Evolutionary conservation across 2,797 vertebrate species (phyloP).

Genomic region (Okamejei kenojei): DNA sequence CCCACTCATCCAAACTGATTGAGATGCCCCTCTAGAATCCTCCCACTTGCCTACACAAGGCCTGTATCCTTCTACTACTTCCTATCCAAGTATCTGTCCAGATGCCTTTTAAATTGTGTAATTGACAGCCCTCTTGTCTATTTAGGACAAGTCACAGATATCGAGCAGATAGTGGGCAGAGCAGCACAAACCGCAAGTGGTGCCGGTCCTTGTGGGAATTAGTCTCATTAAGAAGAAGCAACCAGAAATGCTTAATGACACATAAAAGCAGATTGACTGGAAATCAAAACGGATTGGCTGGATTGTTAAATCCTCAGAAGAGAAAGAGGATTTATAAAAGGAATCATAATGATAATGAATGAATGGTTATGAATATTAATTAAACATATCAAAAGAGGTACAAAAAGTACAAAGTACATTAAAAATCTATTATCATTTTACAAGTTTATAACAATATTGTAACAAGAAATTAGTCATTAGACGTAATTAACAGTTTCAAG

Average conservation of each 20-base stretch:
- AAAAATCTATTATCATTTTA: not conserved
- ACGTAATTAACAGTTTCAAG: not conserved
- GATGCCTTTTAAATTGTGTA: no score
- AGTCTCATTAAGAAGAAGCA: not conserved
- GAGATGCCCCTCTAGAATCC: no score
- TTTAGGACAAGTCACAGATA: not conserved
- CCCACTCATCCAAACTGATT: no score
- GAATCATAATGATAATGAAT: not conserved
- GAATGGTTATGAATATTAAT: not conserved
- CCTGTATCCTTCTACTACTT: no score
- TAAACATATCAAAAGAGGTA: not conserved
- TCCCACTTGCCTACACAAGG: no score
- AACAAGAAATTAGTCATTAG: not conserved
- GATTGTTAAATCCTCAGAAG: not conserved
- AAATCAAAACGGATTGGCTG: not conserved
- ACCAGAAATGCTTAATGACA: not conserved
- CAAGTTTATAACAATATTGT: not conserved
- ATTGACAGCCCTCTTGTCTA: not conserved
- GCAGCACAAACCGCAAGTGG: not conserved
- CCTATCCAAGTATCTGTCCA: no score
- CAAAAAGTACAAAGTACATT: not conserved
- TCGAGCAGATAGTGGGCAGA: not conserved
- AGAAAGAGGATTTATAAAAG: not conserved
- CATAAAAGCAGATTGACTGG: not conserved
- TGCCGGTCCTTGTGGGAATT: not conserved